These are phyloP conservation scores for Dendrocincla tyrannina DNA, from an alignment of 2,797 vertebrate genomes.

Conservation along the genomic window DNA sequence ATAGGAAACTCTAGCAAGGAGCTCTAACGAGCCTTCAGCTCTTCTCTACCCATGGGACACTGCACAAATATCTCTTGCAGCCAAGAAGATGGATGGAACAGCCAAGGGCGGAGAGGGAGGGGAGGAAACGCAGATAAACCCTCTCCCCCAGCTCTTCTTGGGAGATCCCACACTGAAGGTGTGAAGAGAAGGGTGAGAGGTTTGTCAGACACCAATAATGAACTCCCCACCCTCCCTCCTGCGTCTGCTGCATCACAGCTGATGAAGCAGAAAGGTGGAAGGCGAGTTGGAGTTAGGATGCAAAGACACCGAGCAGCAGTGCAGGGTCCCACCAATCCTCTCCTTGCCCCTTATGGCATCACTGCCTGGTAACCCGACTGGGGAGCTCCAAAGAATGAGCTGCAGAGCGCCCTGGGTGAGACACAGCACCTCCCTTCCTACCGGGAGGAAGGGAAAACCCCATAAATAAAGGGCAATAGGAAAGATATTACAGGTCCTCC, in stretches of 20 bases:
- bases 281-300: accelerated
- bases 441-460: background rate
- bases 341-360: too few species aligned
- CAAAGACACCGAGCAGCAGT: accelerated
- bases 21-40: background rate
- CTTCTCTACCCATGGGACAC: accelerated
- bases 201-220: accelerated
- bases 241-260: accelerated
- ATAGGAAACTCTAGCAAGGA: background rate
- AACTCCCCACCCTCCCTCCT: background rate
- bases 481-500: background rate
- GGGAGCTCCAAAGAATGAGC: background rate
- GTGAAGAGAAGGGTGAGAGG: background rate
- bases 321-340: accelerated
- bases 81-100: background rate
- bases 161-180: background rate
- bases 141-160: background rate
- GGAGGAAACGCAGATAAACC: background rate
- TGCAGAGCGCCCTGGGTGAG: background rate
- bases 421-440: background rate
- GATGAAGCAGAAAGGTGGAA: background rate
- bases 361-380: accelerated
- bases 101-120: background rate
- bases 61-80: accelerated
- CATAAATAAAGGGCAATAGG: background rate